Conservation (phyloP, 2,888 invertebrate genomes). For the Branchipolynoe longqiensis region DNA sequence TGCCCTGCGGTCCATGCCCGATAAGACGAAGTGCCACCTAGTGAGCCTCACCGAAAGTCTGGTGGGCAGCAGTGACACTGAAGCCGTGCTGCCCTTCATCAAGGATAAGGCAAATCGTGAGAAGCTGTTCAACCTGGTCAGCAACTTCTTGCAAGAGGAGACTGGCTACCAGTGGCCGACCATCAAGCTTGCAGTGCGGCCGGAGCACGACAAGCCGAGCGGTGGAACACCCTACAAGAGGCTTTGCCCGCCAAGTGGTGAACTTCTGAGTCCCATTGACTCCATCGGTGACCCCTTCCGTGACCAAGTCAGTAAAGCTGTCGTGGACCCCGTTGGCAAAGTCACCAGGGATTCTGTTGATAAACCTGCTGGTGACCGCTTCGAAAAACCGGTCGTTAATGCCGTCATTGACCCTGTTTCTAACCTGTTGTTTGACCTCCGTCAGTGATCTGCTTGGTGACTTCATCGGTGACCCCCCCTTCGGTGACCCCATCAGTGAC, state of each 20-base stretch:
- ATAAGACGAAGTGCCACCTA: neutral
- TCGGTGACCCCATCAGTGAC: too few relatives aligned
- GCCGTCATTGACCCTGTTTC: too few relatives aligned
- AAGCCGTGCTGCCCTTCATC: slow-evolving; percentile 32
- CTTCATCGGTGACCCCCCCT: too few relatives aligned
- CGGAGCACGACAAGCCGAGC: neutral
- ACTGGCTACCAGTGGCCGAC: slow-evolving; percentile 24
- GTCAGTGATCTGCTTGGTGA: too few relatives aligned
- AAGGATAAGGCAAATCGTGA: slow-evolving; percentile 19
- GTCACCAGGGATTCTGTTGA: too few relatives aligned
- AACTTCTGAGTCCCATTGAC: slow-evolving; percentile 20
- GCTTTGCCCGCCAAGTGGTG: slow-evolving; percentile 13
- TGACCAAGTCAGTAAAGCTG: too few relatives aligned
- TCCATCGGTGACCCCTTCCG: too few relatives aligned
- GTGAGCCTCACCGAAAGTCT: slow-evolving; percentile 5
- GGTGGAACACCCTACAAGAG: slow-evolving; percentile 34
- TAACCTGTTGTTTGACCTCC: too few relatives aligned
- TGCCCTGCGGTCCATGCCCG: slow-evolving; percentile 37
- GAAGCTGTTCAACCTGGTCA: slow-evolving; percentile 34
- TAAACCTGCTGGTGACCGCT: too few relatives aligned
- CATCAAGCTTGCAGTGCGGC: neutral
- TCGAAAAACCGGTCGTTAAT: too few relatives aligned
- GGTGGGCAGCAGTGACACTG: slow-evolving; percentile 47
- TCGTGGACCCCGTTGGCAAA: too few relatives aligned
- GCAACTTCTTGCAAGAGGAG: slow-evolving; percentile 45